Conservation (phyloP, 2,888 invertebrate genomes). For the Pterostichus madidus region DNA sequence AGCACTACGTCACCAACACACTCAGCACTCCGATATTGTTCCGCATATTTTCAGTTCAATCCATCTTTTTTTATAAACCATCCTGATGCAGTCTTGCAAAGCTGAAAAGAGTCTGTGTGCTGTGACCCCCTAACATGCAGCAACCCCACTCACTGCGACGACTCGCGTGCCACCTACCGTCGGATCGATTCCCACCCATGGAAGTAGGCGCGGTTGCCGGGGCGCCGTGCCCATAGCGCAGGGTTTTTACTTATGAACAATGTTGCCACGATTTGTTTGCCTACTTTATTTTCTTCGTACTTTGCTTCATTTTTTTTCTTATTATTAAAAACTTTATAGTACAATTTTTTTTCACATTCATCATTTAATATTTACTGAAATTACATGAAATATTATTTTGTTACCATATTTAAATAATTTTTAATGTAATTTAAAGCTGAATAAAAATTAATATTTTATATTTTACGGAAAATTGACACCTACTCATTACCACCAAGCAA, state of each 20-base stretch:
- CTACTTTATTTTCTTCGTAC: conserved; percentile 52
- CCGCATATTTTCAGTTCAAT: conserved; percentile 73
- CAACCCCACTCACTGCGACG: conserved; percentile 76
- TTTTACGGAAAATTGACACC: too few relatives aligned
- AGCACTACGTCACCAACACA: conserved; percentile 72
- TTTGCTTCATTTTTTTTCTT: conserved; percentile 4
- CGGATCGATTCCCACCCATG: conserved; percentile 72
- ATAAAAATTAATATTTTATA: too few relatives aligned
- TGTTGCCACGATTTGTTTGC: conserved; percentile 65
- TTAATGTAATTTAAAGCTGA: too few relatives aligned
- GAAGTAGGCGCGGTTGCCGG: conserved; percentile 76
- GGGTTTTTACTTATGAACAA: conserved; percentile 62
- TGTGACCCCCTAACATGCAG: conserved; percentile 74
- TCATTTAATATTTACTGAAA: too few relatives aligned
- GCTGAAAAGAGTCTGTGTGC: conserved; percentile 73
- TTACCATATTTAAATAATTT: too few relatives aligned
- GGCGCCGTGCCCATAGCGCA: conserved; percentile 68
- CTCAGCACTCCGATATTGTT: conserved; percentile 73
- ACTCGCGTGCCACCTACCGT: conserved; percentile 74
- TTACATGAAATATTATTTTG: too few relatives aligned
- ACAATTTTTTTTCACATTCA: too few relatives aligned
- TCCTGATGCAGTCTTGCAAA: conserved; percentile 72
- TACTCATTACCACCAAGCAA: too few relatives aligned
- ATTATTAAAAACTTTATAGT: background rate
- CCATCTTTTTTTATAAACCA: conserved; percentile 75